Evolutionary conservation across 1,140 invertebrate species (phyloP).

Genomic region (Drosophila pandora): DNA sequence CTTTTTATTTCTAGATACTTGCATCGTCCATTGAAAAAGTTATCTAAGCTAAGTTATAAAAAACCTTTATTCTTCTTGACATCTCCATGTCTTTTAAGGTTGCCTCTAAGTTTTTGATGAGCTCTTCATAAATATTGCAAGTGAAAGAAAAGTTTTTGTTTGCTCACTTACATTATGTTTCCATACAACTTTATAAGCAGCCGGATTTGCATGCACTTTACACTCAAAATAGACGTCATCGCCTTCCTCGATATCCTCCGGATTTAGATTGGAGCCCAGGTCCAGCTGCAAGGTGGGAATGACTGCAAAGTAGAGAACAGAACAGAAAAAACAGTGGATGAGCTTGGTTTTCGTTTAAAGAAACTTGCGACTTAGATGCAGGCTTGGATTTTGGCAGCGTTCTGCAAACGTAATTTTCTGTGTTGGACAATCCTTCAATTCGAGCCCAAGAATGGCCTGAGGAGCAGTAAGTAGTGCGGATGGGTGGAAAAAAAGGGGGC

Average conservation of each 20-base stretch:
- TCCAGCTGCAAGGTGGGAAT: conserved; percentile 89
- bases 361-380: conserved; percentile 28
- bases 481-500: conserved; percentile 59
- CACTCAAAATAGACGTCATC: conserved; percentile 96
- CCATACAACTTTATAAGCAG: conserved; percentile 94
- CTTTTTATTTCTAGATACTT: too few species aligned
- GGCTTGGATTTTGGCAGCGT: conserved; percentile 19
- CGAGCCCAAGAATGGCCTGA: conserved; percentile 17
- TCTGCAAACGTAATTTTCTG: conserved; percentile 65
- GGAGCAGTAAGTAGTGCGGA: conserved; percentile 7
- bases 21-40: too few species aligned
- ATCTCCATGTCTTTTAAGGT: neutral
- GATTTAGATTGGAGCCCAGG: conserved; percentile 93
- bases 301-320: conserved; percentile 86
- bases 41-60: neutral
- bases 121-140: conserved; percentile 51
- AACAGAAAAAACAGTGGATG: conserved; percentile 12
- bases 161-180: conserved; percentile 93
- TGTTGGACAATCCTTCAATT: conserved; percentile 35
- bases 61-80: conserved; percentile 2
- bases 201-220: conserved; percentile 93
- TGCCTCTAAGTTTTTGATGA: neutral
- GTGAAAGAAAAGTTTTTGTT: conserved; percentile 33
- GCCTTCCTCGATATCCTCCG: conserved; percentile 94
- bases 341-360: conserved; percentile 40